These are phyloP conservation scores for Decapterus maruadsi DNA, from an alignment of 2,797 vertebrate species.

Conservation along the genomic window DNA sequence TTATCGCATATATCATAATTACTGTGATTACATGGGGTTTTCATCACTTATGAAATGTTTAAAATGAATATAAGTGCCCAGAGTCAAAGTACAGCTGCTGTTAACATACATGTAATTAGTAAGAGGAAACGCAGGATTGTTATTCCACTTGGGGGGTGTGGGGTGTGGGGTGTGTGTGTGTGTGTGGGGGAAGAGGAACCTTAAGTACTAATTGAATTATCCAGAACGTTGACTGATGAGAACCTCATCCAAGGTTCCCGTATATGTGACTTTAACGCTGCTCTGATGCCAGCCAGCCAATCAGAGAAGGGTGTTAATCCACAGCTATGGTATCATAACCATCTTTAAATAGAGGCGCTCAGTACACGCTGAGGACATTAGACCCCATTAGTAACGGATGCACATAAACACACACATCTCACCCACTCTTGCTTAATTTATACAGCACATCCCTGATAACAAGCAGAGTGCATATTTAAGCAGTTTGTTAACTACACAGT, in stretches of 20 bases:
- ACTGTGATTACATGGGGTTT: slow-evolving; percentile 8
- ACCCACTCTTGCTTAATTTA: background rate
- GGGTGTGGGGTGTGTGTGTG: too few relatives aligned
- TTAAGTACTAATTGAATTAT: background rate
- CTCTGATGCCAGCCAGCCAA: background rate
- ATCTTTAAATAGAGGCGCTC: background rate
- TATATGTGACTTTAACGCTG: background rate
- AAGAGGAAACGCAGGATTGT: background rate
- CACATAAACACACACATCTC: background rate
- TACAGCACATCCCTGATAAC: background rate
- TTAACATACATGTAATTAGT: background rate
- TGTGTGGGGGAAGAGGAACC: too few relatives aligned
- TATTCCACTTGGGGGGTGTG: too few relatives aligned
- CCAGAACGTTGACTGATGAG: background rate
- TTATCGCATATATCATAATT: slow-evolving; percentile 19
- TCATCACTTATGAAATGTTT: slow-evolving; percentile 7
- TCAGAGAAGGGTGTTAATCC: background rate
- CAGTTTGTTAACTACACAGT: slow-evolving; percentile 8
- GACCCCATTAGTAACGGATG: background rate
- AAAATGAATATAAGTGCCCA: background rate
- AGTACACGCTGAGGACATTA: background rate
- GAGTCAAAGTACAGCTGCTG: background rate
- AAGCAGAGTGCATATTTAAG: background rate
- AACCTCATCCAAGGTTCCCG: background rate
- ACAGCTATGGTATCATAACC: background rate